A percentile compares a stretch with the other conserved stretches of the same genome.
Conservation (phyloP, 2,888 invertebrate species). For the Boloria euphrosyne region DNA sequence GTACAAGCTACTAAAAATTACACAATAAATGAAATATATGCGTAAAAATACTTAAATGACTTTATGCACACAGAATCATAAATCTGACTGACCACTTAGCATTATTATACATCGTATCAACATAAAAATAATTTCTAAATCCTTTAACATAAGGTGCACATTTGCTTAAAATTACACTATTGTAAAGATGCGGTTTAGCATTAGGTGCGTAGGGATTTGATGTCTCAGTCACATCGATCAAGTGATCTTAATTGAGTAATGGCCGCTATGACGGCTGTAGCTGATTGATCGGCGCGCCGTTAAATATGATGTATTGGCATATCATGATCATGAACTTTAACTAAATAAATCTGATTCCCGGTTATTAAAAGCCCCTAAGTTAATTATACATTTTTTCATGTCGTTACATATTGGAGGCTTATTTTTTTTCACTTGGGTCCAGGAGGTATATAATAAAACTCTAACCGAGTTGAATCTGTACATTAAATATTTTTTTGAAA, state of each 20-base stretch:
- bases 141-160: no score
- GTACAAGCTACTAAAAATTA: no score
- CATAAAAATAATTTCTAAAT: no score
- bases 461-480: no score
- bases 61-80: no score
- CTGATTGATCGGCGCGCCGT: conserved; percentile 59
- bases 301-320: conserved; percentile 60
- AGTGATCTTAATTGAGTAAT: conserved; percentile 66
- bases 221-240: conserved; percentile 57
- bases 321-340: conserved; percentile 39
- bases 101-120: no score
- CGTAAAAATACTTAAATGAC: no score
- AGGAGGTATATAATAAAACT: no score
- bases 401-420: neutral
- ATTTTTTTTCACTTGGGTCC: no score
- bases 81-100: no score
- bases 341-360: conserved; percentile 18
- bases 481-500: no score
- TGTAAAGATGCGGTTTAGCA: conserved; percentile 21
- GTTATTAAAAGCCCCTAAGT: neutral
- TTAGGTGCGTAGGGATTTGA: conserved; percentile 36
- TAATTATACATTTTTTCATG: neutral
- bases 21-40: no score
- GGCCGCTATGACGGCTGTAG: conserved; percentile 52
- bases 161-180: neutral